Evolutionary conservation across 2,888 invertebrate species (phyloP), one percentile per base, ranked within the genome.

Genomic region (Phytoseiulus persimilis): DNA sequence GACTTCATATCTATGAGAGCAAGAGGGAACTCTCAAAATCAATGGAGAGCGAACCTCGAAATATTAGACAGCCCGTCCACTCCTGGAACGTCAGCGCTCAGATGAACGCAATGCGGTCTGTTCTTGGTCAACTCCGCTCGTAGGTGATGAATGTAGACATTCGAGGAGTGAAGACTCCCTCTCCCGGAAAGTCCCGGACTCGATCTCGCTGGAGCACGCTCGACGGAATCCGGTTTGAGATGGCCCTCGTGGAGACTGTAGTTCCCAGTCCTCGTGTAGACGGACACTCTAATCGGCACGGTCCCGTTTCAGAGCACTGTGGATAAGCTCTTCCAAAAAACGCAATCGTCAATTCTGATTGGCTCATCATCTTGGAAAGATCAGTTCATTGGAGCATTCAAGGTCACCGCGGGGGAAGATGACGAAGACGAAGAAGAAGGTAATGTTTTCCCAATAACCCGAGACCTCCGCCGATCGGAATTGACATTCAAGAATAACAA

Each of bases 281-380:
- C 18, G 5, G 65, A 65, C 65, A 65, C 65, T 65, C 23, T 23
- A 28, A 65, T 89, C 83, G 32, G 32, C n/a, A n/a, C n/a, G n/a
- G n/a, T n/a, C n/a, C n/a, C n/a, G n/a, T 89, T 91, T 14, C 92
- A 97, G 96, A 98, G 96, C 93, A 98, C 98, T 83, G 99, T 99
- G 91, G 99, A 99, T 94, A 98, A 98, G 93, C 94, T 99, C 93
- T 96, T 99, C 91, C 98, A 98, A 94, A 95, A 98, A 92, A 98
- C 98, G 91, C 98, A 98, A 93, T 96, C 97, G 87, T 98, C 98
- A 31, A 94, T 98, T 91, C 95, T 98, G 90, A 93, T 95, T 83
- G 94, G 99, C 90, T 98, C 99, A 31, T 97, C 97, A n/a, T 97
- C 98, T 0, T 99, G 99, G 99, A 96, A 96, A 93, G 99, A 99